Evolutionary conservation across 2,888 invertebrate species (phyloP).

Genomic region (Mactromeris polynyma): DNA sequence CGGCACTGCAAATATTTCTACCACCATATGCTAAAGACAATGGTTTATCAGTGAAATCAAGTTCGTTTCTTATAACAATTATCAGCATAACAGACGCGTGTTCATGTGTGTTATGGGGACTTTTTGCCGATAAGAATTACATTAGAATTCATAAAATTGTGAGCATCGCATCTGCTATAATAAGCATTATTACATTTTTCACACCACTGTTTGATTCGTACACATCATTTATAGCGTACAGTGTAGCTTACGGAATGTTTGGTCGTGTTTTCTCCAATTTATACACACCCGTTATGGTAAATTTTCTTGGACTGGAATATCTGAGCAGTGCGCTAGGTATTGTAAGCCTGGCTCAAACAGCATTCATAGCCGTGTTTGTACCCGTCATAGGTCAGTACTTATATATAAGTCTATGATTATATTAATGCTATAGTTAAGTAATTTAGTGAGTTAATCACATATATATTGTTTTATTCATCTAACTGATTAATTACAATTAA

Average conservation of each 20-base stretch:
- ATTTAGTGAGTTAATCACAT: too few relatives aligned
- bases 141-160: constrained; percentile 57
- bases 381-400: constrained; percentile 72
- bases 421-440: too few relatives aligned
- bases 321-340: constrained; percentile 71
- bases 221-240: constrained; percentile 62
- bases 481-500: too few relatives aligned
- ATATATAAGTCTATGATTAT: background rate
- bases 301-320: constrained; percentile 74
- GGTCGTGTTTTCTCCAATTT: constrained; percentile 71
- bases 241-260: constrained; percentile 69
- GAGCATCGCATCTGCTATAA: constrained; percentile 34
- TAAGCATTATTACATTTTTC: constrained; percentile 44
- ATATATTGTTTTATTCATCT: too few relatives aligned
- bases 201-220: constrained; percentile 62
- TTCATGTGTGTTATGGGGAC: constrained; percentile 53
- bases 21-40: constrained; percentile 67
- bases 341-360: constrained; percentile 62
- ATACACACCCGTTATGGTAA: constrained; percentile 70
- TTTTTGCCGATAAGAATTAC: constrained; percentile 59
- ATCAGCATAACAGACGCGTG: constrained; percentile 58
- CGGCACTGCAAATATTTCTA: constrained; percentile 48
- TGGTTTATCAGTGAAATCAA: constrained; percentile 54
- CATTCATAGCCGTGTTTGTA: constrained; percentile 55
- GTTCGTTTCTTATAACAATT: constrained; percentile 56